A percentile compares a stretch with the other conserved stretches of the same genome.
Evolutionary conservation across 2,888 invertebrate species (phyloP).

Genomic region (Esperia sulphurella): DNA sequence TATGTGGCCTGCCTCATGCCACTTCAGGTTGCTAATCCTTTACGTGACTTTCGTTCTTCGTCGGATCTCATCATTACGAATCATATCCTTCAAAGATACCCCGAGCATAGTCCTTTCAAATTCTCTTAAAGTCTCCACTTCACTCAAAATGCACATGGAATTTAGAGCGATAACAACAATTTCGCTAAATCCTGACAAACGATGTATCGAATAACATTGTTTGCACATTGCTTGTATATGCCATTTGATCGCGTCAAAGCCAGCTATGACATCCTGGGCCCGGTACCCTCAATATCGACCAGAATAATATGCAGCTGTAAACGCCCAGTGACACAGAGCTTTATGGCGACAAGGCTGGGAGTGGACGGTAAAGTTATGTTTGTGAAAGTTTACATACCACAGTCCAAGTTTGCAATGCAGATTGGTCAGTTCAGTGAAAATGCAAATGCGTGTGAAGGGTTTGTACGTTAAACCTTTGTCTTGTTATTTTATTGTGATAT

Average conservation of each 20-base stretch:
- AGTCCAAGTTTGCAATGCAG: constrained; percentile 65
- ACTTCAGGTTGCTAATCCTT: no score
- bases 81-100: no score
- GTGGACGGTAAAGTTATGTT: constrained; percentile 16
- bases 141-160: background rate
- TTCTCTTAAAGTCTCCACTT: no score
- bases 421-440: constrained; percentile 66
- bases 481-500: constrained; percentile 1
- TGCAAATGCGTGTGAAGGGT: constrained; percentile 53
- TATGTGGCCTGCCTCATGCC: no score
- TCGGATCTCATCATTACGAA: no score
- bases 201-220: constrained; percentile 27
- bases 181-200: constrained; percentile 14
- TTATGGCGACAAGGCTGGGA: background rate
- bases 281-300: constrained; percentile 25
- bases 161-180: background rate
- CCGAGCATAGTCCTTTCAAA: no score
- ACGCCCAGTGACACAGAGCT: background rate
- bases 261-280: constrained; percentile 43
- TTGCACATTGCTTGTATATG: constrained; percentile 48
- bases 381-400: constrained; percentile 45
- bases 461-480: constrained; percentile 35
- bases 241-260: constrained; percentile 53
- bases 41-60: no score
- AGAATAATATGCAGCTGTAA: constrained; percentile 12